Conservation (phyloP, 2,888 invertebrate genomes). For the Heliconius ethilla region DNA sequence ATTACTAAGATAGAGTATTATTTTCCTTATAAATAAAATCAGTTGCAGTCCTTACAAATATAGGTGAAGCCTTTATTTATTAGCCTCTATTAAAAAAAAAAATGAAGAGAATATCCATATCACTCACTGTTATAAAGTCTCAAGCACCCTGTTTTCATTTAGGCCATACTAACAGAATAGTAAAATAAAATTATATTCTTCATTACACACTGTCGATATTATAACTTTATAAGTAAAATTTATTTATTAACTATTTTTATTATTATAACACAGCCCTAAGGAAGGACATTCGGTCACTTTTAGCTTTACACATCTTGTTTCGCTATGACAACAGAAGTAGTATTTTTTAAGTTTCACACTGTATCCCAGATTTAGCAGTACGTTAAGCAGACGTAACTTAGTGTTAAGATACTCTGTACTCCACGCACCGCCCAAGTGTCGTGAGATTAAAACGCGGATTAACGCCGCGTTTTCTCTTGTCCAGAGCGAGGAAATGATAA, state of each 20-base stretch:
- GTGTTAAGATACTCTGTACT: neutral
- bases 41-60: conserved; percentile 17
- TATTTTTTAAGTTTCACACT: neutral
- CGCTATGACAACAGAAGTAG: neutral
- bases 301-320: conserved; percentile 13
- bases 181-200: conserved; percentile 12
- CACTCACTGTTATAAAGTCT: conserved; percentile 41
- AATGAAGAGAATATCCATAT: conserved; percentile 32
- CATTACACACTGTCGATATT: conserved; percentile 27
- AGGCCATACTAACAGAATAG: conserved; percentile 48
- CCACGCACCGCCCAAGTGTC: neutral
- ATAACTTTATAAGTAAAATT: conserved; percentile 38
- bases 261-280: conserved; percentile 50
- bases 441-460: neutral
- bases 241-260: conserved; percentile 37
- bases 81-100: conserved; percentile 45
- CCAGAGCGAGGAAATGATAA: neutral
- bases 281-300: conserved; percentile 47
- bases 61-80: neutral
- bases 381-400: neutral
- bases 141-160: conserved; percentile 52
- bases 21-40: conserved; percentile 12
- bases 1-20: conserved; percentile 7
- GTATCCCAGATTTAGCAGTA: neutral
- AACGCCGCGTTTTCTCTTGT: neutral